Base-by-base conservation (phyloP, 2,888 invertebrate genomes). In the Bombylius major region DNA sequence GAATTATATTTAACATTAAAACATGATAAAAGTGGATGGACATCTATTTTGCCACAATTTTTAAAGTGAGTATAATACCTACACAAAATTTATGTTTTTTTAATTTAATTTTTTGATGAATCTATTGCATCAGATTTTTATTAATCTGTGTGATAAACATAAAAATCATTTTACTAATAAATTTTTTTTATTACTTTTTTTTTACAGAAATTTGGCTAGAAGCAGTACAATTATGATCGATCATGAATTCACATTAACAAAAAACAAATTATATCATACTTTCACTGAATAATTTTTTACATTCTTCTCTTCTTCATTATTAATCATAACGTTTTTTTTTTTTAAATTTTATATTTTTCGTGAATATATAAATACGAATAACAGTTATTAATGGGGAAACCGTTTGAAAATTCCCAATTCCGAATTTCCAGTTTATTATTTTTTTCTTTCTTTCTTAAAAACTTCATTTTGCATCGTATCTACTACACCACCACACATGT, bases 181-280 rank as follows among this genome's bases (percentile, higher is more conserved):
- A 36, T 36, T 6, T 36, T 13, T 55, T 46, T 45, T 53, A 8
- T 52, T 33, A 50, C 32, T 58, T 52, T 61, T 59, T 52, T 58
- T 54, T 63, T 63, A 57, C 79, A 90, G 90, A 80, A 91, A 90
- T 74, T 78, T 91, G 67, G 86, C 89, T 64, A 82, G 87, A 75
- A 83, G 88, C 76, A 87, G 87, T 73, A 89, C 90, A 65, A 86
- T 93, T 69, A 85, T 92, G 77, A 87, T 93, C 73, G 89, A 90
- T 78, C 86, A 87, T 66, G 87, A 86, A 71, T 94, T 90, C 79
- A 84, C 84, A 69, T 79, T 94, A 77, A 88, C 86, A 73, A 94
- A 94, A 80, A 90, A 89, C 76, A 93, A 93, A 77, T 78, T 94
- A 66, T 93, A 92, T 79, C 80, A 89, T 69, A 86, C 86, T 67